Evolutionary conservation across 2,113 vertebrate genomes (phyloP).

Genomic region (Rattus norvegicus): DNA sequence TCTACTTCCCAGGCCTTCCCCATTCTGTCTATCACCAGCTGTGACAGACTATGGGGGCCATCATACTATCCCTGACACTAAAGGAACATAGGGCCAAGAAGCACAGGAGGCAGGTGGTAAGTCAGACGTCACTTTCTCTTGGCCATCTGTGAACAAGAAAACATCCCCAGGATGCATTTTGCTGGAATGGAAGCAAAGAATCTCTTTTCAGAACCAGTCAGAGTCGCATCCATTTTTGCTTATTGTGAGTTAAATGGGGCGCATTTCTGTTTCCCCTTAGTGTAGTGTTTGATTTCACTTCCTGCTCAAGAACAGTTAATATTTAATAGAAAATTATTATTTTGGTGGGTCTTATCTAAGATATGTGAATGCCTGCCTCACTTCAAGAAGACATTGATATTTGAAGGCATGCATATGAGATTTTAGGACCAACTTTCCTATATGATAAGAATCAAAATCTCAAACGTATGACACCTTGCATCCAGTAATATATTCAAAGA

Average conservation of each 20-base stretch:
- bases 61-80: not conserved
- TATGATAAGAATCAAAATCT: not conserved
- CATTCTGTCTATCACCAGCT: not conserved
- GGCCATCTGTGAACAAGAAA: not conserved
- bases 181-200: not conserved
- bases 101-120: rapidly evolving
- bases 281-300: not conserved
- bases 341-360: not conserved
- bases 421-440: not conserved
- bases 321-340: not conserved
- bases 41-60: rapidly evolving
- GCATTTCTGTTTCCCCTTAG: rapidly evolving
- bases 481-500: not conserved
- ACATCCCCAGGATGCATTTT: not conserved
- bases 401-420: not conserved
- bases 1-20: rapidly evolving
- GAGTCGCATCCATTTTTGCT: rapidly evolving
- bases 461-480: not conserved
- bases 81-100: not conserved
- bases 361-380: not conserved
- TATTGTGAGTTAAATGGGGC: not conserved
- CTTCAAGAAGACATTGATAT: not conserved
- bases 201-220: not conserved
- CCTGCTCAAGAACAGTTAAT: not conserved
- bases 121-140: rapidly evolving